Evolutionary conservation across 2,797 vertebrate genomes (phyloP), one percentile per base, ranked within the genome.

Genomic region (Meda fulgida): DNA sequence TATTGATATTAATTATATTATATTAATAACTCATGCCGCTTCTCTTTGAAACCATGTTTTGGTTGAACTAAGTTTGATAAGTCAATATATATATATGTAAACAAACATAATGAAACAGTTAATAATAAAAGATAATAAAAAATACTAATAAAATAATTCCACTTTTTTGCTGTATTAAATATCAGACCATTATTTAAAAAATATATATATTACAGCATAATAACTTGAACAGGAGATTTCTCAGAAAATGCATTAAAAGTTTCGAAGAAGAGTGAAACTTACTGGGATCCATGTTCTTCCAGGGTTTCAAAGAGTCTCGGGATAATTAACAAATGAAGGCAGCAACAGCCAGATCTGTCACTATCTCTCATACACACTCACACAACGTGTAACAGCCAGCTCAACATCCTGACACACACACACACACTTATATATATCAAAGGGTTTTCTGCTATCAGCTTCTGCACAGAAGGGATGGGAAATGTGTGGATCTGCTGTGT

Each of bases 361-460:
- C 9, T 81, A 40, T 66, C 58, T 63, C 29, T 87, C 23, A 81
- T 14, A 36, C 29, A 84, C n/a, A 70, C 4, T 21, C 23, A 83
- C 58, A 60, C 84, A 78, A 76, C 82, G 72, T 80, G 26, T 36
- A 43, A 63, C 70, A 85, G 55, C 46, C 81, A 29, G 79, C 16
- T 48, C 46, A 77, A 58, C 18, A 89, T 82, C 88, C 76, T 87
- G 73, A 84, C 23, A 85, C 0, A 23, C 90, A 90, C 92, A 46
- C 40, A 18, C 4, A 26, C 38, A 43, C 38, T 14, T 1, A 26
- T 82, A 46, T 86, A 92, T 91, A 93, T 93, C 91, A 81, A 23
- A 66, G 46, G 11, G 63, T 55, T 77, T 55, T 69, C 46, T 80
- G 46, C 77, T 72, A 84, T 72, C 66, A 70, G 26, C 9, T 19